Percentiles rank a stretch among this genome's conserved stretches.
Conservation (phyloP, 1,140 invertebrate species). For the Tetragnatha versicolor region DNA sequence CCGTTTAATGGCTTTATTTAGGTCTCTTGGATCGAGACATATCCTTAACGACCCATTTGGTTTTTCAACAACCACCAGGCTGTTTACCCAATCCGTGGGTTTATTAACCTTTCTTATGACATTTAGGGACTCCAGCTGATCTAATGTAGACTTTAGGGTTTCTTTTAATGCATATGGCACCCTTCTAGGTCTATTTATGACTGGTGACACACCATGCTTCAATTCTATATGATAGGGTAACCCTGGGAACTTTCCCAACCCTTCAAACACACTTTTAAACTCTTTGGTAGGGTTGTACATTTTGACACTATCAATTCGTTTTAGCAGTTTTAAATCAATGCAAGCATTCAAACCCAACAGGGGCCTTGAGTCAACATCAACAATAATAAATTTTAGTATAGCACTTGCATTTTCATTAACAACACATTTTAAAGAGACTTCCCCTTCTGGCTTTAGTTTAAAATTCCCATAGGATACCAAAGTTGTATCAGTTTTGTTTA, state of each 20-base stretch:
- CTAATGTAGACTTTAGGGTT: conserved; percentile 47
- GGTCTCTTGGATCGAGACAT: conserved; percentile 57
- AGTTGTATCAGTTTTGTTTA: not conserved
- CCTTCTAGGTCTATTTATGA: conserved; percentile 29
- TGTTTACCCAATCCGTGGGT: conserved; percentile 58
- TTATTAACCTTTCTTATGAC: conserved; percentile 60
- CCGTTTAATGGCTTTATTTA: conserved; percentile 60
- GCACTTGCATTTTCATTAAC: not conserved
- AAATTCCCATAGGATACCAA: conserved; percentile 4
- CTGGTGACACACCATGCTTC: conserved; percentile 12
- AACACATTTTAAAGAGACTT: conserved; percentile 7
- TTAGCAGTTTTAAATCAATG: not conserved
- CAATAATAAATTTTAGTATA: not conserved
- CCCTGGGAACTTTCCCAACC: not conserved
- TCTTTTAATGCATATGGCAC: conserved; percentile 39
- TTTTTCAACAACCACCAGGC: conserved; percentile 56
- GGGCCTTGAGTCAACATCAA: not conserved
- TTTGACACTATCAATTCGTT: not conserved
- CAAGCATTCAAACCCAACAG: not conserved
- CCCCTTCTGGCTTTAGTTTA: conserved; percentile 1
- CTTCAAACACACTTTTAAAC: not conserved
- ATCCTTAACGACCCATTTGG: conserved; percentile 50
- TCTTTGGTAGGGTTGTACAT: not conserved
- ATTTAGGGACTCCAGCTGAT: conserved; percentile 53
- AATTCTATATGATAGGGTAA: conserved; percentile 17